Percentiles rank a stretch among this genome's conserved stretches.
Conservation (phyloP, 2,113 vertebrate species). For the Tangachromis dhanisi region DNA sequence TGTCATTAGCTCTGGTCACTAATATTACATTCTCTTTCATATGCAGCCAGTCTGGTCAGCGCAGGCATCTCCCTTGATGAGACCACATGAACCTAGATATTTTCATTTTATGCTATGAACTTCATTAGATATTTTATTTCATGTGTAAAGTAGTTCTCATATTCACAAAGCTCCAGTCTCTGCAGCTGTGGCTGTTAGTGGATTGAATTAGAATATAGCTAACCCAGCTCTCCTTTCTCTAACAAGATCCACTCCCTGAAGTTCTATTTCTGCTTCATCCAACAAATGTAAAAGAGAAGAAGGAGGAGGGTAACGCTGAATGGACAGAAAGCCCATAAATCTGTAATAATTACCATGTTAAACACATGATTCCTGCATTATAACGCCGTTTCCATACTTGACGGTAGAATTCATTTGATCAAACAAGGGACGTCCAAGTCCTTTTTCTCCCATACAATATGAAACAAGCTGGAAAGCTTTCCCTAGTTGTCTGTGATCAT, state of each 20-base stretch:
- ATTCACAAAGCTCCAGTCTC: background rate
- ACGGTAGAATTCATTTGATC: background rate
- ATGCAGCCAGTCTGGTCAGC: constrained; percentile 3
- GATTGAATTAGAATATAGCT: background rate
- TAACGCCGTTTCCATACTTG: background rate
- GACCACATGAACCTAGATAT: background rate
- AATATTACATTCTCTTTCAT: constrained; percentile 54
- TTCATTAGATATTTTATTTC: constrained; percentile 33
- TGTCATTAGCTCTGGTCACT: constrained; percentile 28
- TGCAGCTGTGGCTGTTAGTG: background rate
- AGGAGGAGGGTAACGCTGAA: background rate
- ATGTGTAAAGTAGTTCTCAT: constrained; percentile 7
- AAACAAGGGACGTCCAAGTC: background rate
- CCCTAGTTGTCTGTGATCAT: background rate
- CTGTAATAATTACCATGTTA: background rate
- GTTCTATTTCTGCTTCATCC: background rate
- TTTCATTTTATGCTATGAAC: constrained; percentile 27
- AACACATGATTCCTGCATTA: background rate
- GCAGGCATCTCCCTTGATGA: constrained; percentile 4
- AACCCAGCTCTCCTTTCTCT: background rate
- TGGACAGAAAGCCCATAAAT: background rate
- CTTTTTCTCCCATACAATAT: background rate
- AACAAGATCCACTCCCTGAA: background rate
- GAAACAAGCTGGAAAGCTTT: background rate
- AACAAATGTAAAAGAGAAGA: background rate